Conservation (phyloP, 2,797 vertebrate genomes). For the Knipowitschia caucasica region DNA sequence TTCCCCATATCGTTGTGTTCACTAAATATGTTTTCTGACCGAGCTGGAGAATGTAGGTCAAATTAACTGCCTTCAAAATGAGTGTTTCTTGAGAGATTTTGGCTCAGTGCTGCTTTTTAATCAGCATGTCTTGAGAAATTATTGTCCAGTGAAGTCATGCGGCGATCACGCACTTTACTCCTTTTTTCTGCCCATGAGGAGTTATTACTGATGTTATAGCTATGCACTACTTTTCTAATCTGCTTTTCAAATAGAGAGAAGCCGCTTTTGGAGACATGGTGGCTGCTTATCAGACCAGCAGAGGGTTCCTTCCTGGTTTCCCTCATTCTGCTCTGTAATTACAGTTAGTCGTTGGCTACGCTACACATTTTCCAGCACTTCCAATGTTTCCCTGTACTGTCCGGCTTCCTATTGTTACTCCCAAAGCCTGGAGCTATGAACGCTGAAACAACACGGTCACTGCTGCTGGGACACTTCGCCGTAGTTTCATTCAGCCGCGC, state of each 20-base stretch:
- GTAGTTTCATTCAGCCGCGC: slow-evolving; percentile 9
- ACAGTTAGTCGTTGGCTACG: slow-evolving; percentile 44
- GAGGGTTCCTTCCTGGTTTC: slow-evolving; percentile 81
- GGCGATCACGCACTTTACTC: slow-evolving; percentile 39
- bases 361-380: slow-evolving; percentile 65
- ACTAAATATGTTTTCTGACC: slow-evolving; percentile 6
- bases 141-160: slow-evolving; percentile 32
- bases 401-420: slow-evolving; percentile 73
- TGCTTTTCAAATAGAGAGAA: slow-evolving; percentile 43
- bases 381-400: slow-evolving; percentile 65
- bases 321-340: slow-evolving; percentile 70
- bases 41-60: slow-evolving; percentile 6
- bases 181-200: slow-evolving; percentile 44
- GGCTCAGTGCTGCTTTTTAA: slow-evolving; percentile 16
- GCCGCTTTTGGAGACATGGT: slow-evolving; percentile 62
- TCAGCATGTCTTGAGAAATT: slow-evolving; percentile 41
- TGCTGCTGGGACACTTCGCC: slow-evolving; percentile 14
- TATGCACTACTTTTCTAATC: slow-evolving; percentile 37
- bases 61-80: slow-evolving; percentile 22
- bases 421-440: slow-evolving; percentile 45
- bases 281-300: slow-evolving; percentile 70
- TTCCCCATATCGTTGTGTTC: background rate
- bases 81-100: slow-evolving; percentile 23
- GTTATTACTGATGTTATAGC: slow-evolving; percentile 42
- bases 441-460: slow-evolving; percentile 38